These are phyloP conservation scores for Callionymus lyra DNA, from an alignment of 2,113 vertebrate genomes.

Conservation along the genomic window DNA sequence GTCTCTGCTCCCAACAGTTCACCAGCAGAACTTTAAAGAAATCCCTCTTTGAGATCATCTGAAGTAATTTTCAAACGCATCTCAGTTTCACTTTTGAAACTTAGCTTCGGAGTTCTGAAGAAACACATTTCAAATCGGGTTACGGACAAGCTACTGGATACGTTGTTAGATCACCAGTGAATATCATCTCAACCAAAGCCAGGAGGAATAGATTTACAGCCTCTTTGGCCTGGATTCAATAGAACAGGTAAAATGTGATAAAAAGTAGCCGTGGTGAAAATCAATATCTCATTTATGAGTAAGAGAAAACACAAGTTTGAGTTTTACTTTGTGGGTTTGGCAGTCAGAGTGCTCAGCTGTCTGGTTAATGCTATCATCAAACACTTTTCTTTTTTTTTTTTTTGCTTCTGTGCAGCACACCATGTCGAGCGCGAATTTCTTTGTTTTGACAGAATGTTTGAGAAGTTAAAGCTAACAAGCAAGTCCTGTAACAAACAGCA, in stretches of 20 bases:
- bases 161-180: not conserved
- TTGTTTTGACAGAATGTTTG: slow-evolving; percentile 59
- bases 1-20: no score
- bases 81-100: no score
- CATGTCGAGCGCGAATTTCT: slow-evolving; percentile 47
- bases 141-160: no score
- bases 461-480: slow-evolving; percentile 53
- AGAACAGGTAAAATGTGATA: slow-evolving; percentile 12
- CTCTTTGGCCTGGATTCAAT: slow-evolving; percentile 1
- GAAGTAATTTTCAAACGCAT: no score
- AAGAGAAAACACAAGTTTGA: slow-evolving; percentile 26
- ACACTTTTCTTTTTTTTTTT: slow-evolving; percentile 43
- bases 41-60: no score
- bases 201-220: slow-evolving; percentile 8
- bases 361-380: slow-evolving; percentile 57
- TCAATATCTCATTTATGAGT: slow-evolving; percentile 39
- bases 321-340: slow-evolving; percentile 38
- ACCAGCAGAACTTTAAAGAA: no score
- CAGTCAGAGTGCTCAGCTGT: slow-evolving; percentile 46
- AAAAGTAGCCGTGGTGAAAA: slow-evolving; percentile 27
- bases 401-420: slow-evolving; percentile 10
- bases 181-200: not conserved
- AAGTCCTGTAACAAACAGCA: slow-evolving; percentile 32
- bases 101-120: no score
- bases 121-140: no score